Evolutionary conservation across 2,888 invertebrate genomes (phyloP), one percentile per base, ranked within the genome.

Genomic region (Sipha maydis): DNA sequence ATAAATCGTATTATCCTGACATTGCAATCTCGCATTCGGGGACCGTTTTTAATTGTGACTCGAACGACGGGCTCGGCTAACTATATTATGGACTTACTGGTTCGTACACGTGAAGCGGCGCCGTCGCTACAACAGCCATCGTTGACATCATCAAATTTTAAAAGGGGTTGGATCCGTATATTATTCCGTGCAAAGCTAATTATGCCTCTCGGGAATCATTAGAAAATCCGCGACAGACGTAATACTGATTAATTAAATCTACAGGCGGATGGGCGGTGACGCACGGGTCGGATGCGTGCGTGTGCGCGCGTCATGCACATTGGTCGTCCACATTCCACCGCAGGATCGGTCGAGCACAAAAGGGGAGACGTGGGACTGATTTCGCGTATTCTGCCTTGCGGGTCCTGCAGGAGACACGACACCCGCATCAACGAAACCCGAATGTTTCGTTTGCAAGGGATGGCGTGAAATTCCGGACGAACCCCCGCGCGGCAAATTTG

Each of bases 221-320:
- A 75, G 80, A 75, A 80, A 82, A 61, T 67, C 79, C 75, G 73
- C 38, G 86, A 88, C 86, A 61, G 38, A 61, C 86, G 75, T 88
- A 88, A 88, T 61, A 17, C 56, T 82, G 80, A 88, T 80, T 88
- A 88, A 88, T 88, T 88, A 88, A 88, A 80, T 88, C 41, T 25
- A 31, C 38, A 38, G n/a, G 34, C 1, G 34, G 19, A n/a, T 3
- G 9, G 71, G 54, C 41, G 28, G 73, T 14, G 41, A 14, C 9
- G 3, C 34, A 3, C 25, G 34, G 38, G n/a, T 19, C 9, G 38
- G 61, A 14, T n/a, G 28, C 21, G 77, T 14, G 38, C 41, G 31
- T 14, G 54, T 56, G 14, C 54, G 78, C 31, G 14, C 34, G 77
- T 54, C n/a, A n/a, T 54, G 34, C 54, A 76, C 76, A 69, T 54